Evolutionary conservation across 2,113 vertebrate species (phyloP).

Genomic region (Redunca redunca): DNA sequence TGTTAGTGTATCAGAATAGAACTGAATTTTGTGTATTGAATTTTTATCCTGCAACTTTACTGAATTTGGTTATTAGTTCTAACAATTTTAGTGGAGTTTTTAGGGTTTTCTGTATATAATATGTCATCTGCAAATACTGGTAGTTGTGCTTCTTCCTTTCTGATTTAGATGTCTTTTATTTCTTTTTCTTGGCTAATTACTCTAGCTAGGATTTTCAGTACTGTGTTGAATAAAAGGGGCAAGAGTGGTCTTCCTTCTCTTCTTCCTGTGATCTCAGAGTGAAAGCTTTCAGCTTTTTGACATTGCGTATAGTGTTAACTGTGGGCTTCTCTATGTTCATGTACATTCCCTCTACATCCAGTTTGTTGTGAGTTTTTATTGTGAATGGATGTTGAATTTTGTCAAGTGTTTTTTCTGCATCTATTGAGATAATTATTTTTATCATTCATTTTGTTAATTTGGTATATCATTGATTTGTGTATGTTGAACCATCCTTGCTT

Average conservation of each 20-base stretch:
- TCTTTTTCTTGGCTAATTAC: neutral
- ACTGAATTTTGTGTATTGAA: neutral
- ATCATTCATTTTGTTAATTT: neutral
- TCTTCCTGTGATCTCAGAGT: neutral
- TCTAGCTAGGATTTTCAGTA: neutral
- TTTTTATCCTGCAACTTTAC: neutral
- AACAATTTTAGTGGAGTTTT: neutral
- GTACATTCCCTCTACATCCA: neutral
- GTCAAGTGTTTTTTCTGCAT: neutral
- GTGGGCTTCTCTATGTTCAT: neutral
- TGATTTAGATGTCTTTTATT: neutral
- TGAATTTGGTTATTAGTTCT: neutral
- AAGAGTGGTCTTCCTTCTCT: neutral
- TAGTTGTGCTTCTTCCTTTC: neutral
- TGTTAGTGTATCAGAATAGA: neutral
- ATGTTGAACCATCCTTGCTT: neutral
- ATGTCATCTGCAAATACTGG: neutral
- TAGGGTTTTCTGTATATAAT: neutral
- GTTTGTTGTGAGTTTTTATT: neutral
- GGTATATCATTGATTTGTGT: neutral
- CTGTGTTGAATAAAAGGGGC: neutral
- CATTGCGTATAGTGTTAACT: neutral
- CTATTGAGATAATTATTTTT: neutral
- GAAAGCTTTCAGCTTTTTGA: neutral
- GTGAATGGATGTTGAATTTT: neutral